Evolutionary conservation across 2,888 invertebrate genomes (phyloP).

Genomic region (Iphiclides podalirius): DNA sequence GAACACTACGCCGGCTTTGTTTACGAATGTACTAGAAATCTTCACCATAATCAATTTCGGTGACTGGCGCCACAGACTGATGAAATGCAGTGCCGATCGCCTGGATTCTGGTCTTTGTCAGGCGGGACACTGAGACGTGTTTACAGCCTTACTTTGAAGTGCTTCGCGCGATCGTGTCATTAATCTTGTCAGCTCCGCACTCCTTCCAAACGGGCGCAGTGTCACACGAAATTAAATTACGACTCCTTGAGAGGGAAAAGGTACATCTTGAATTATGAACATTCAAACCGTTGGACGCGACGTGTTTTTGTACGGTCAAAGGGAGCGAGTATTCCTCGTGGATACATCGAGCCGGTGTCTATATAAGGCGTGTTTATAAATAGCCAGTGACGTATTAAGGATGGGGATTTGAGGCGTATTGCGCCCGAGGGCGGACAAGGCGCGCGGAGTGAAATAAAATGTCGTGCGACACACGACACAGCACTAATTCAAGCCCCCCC

Average conservation of each 20-base stretch:
- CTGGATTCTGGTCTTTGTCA: constrained; percentile 56
- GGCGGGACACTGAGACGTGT: constrained; percentile 37
- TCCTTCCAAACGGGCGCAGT: constrained; percentile 46
- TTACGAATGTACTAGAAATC: no score
- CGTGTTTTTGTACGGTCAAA: constrained; percentile 27
- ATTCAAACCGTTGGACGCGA: constrained; percentile 15
- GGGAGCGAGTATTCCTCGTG: constrained; percentile 23
- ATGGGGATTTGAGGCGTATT: constrained; percentile 61
- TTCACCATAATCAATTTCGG: not conserved
- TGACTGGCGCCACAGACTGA: not conserved
- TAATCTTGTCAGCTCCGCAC: constrained; percentile 65
- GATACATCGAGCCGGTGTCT: constrained; percentile 37
- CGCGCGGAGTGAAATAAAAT: constrained; percentile 62
- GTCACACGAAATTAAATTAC: constrained; percentile 45
- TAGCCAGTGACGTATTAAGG: constrained; percentile 61
- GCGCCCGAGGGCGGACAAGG: constrained; percentile 44
- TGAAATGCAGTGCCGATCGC: constrained; percentile 31
- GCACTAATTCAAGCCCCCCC: constrained; percentile 69
- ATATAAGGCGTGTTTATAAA: constrained; percentile 69
- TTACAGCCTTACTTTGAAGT: constrained; percentile 49
- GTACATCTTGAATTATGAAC: constrained; percentile 23
- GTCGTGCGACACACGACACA: constrained; percentile 68
- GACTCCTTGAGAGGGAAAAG: constrained; percentile 15
- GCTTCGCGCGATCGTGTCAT: constrained; percentile 46
- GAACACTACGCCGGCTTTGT: no score